phyloP scores from a whole-genome alignment of 2,888 invertebrate species.

The Calameuta pallipes region DNA sequence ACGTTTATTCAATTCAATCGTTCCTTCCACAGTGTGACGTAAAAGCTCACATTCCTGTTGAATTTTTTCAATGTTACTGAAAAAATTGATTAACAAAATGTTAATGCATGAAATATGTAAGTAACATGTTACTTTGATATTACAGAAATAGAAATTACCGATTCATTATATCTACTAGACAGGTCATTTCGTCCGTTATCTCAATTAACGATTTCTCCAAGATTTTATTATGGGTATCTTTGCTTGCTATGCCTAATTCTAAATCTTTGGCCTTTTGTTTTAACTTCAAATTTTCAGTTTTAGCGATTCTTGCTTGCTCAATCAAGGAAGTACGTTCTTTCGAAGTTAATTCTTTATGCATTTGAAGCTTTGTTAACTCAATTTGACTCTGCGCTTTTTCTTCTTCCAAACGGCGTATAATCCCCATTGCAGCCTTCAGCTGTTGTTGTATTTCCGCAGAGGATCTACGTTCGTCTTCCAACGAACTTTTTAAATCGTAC shows the following conservation, averaged over 20 bases:
- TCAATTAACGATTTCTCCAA: conserved; percentile 40
- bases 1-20: conserved; percentile 45
- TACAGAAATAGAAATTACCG: conserved; percentile 27
- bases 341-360: conserved; percentile 42
- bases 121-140: conserved; percentile 9
- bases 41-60: conserved; percentile 51
- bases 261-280: conserved; percentile 41
- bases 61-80: conserved; percentile 51
- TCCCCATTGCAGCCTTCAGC: conserved; percentile 38
- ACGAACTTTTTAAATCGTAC: conserved; percentile 34
- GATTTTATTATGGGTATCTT: conserved; percentile 27
- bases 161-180: conserved; percentile 26
- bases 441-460: conserved; percentile 44
- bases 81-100: not conserved
- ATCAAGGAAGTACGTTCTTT: conserved; percentile 48
- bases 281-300: conserved; percentile 43
- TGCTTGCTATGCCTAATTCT: conserved; percentile 31
- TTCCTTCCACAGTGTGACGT: conserved; percentile 36
- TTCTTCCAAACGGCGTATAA: conserved; percentile 44
- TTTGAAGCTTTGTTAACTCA: conserved; percentile 41
- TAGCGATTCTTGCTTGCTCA: conserved; percentile 39
- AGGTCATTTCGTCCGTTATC: conserved; percentile 33
- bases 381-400: conserved; percentile 44
- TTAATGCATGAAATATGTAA: conserved; percentile 18
- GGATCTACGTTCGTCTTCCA: conserved; percentile 48